Percentiles rank a stretch among this genome's conserved stretches.
Evolutionary conservation across 1,140 invertebrate genomes (phyloP).

Genomic region (Myzus persicae): DNA sequence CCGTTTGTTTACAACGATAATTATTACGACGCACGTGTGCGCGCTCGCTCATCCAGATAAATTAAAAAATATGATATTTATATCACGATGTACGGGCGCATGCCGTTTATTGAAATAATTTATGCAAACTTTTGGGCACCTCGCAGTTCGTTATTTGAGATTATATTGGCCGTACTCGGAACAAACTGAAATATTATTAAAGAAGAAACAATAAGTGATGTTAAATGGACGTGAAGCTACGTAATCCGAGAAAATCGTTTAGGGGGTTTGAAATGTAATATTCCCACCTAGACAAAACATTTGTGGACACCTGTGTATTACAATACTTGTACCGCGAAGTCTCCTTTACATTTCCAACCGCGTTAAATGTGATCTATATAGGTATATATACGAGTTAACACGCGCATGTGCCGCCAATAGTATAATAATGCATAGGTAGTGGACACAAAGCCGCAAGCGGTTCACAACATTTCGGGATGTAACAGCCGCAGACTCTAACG

Average conservation of each 20-base stretch:
- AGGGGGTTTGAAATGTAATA: not conserved
- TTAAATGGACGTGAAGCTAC: not conserved
- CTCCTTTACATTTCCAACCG: not conserved
- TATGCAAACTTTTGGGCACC: not conserved
- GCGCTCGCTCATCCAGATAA: not conserved
- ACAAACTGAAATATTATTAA: not conserved
- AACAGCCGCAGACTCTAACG: no score
- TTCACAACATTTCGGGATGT: no score
- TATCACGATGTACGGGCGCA: not conserved
- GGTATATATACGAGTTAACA: no score
- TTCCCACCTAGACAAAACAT: not conserved
- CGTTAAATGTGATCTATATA: no score
- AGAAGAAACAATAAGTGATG: not conserved
- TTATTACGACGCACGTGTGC: not conserved
- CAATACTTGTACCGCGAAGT: not conserved
- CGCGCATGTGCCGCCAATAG: no score
- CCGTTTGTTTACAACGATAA: slow-evolving; percentile 13
- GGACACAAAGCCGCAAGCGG: no score
- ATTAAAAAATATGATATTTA: slow-evolving; percentile 10
- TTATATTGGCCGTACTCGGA: not conserved
- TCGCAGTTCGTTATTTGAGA: not conserved
- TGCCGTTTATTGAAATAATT: not conserved
- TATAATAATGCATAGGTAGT: no score
- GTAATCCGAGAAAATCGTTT: not conserved
- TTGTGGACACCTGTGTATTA: not conserved